Evolutionary conservation across 2,797 vertebrate species (phyloP).

Genomic region (Phrynocephalus guinanensis): DNA sequence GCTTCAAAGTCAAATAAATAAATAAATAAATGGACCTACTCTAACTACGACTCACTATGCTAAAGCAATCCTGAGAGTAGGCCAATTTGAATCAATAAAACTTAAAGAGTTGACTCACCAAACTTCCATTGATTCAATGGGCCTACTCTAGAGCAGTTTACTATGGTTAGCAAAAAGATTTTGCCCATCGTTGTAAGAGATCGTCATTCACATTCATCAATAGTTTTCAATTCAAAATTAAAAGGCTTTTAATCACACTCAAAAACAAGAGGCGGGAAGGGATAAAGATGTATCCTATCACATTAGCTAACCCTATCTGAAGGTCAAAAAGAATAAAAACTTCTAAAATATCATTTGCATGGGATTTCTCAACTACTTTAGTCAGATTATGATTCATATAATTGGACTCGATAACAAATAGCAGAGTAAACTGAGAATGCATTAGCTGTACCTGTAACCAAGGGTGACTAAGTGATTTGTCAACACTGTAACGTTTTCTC

Average conservation of each 20-base stretch:
- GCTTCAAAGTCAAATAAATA: too few species aligned
- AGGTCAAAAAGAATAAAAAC: not conserved
- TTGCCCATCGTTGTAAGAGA: not conserved
- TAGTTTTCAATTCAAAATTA: not conserved
- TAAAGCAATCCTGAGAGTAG: too few species aligned
- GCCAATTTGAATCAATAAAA: too few species aligned
- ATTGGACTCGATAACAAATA: not conserved
- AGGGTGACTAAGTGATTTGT: slow-evolving; percentile 97
- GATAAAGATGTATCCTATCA: not conserved
- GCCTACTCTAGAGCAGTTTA: too few species aligned
- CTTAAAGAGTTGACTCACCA: too few species aligned
- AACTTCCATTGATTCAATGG: too few species aligned
- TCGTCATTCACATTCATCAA: not conserved
- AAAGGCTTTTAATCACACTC: not conserved
- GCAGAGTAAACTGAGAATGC: slow-evolving; percentile 8
- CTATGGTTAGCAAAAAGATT: too few species aligned
- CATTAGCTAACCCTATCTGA: not conserved
- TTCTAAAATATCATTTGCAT: not conserved
- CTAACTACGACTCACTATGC: too few species aligned
- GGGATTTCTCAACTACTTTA: slow-evolving; percentile 29
- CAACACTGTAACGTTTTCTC: slow-evolving; percentile 98
- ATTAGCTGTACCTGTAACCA: slow-evolving; percentile 91
- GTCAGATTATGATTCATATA: slow-evolving; percentile 22
- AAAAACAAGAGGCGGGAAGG: not conserved
- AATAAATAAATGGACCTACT: too few species aligned